Conservation (phyloP, 2,888 invertebrate species). For the Lasioglossum figueresi region DNA sequence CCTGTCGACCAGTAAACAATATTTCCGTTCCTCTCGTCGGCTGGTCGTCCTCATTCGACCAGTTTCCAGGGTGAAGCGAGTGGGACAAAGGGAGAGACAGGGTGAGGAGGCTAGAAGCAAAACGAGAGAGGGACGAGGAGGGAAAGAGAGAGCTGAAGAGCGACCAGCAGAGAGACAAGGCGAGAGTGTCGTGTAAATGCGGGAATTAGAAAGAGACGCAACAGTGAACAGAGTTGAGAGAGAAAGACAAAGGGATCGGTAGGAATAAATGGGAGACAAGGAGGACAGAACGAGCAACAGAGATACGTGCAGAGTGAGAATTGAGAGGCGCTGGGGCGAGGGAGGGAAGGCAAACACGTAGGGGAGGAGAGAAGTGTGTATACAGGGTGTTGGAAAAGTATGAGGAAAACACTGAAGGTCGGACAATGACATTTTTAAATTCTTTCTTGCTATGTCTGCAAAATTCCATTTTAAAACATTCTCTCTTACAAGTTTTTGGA, state of each 20-base stretch:
- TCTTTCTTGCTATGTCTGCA: neutral
- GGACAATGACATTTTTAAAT: neutral
- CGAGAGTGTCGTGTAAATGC: neutral
- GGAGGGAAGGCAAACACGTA: neutral
- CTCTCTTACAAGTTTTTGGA: neutral
- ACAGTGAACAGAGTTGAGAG: neutral
- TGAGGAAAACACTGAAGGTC: neutral
- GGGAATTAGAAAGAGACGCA: neutral
- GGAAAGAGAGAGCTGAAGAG: neutral
- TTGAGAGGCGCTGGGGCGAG: slow-evolving; percentile 2
- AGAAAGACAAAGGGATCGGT: slow-evolving; percentile 7
- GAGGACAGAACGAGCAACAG: slow-evolving; percentile 24
- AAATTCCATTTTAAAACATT: neutral
- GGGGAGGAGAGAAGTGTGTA: slow-evolving; percentile 1
- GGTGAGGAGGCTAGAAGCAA: slow-evolving; percentile 39
- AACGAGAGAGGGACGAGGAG: slow-evolving; percentile 26
- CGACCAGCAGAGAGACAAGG: neutral
- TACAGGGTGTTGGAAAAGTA: slow-evolving; percentile 38
- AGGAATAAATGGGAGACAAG: slow-evolving; percentile 41
- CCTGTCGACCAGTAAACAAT: slow-evolving; percentile 45
- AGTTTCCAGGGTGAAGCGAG: slow-evolving; percentile 42
- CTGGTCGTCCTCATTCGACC: slow-evolving; percentile 44
- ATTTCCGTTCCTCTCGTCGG: slow-evolving; percentile 43
- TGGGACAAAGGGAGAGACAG: slow-evolving; percentile 39
- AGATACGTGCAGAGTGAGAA: slow-evolving; percentile 21